Evolutionary conservation across 92 coral and sea anemone species (phyloP), one percentile per base, ranked within the genome.

Genomic region (Plumapathes pennacea): DNA sequence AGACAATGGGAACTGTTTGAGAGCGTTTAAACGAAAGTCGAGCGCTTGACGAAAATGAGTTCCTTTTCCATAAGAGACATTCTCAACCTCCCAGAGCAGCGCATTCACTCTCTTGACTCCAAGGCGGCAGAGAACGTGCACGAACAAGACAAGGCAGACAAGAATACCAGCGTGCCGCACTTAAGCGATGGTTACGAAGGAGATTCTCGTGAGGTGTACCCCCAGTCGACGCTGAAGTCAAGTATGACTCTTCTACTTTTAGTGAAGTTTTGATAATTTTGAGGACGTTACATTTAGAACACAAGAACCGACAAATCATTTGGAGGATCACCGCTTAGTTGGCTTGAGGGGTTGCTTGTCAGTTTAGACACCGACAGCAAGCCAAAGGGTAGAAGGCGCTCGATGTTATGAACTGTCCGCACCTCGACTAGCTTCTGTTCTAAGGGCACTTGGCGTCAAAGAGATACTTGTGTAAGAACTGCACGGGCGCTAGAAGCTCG

Each of bases 1-100:
- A 69, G 50, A 83, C 86, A 88, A 88, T 88, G 90, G 80, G 55
- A 36, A 54, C 70, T 66, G 78, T 88, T 88, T 88, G 86, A 88
- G 67, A 62, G 69, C 86, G 57, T 77, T 80, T 73, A 88, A 80
- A 62, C 86, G 67, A 71, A 76, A 62, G 63, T 51, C 63, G 46
- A 72, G 63, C 63, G 19, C 53, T 36, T 23, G 64, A 67, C 40
- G 46, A 67, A 70, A 59, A 82, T 82, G 88, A 62, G 78, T 47
- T 82, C 88, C 26, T 82, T 82, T 68, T 82, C 88, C 27, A 82
- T 82, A 64, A 82, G 76, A 66, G 90, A 88, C 84, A 88, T 88
- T 58, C 86, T 88, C 63, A 82, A 88, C 62, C 74, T 88, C 32
- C 96, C 96, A 22, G 96, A 88, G 43, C 86, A 88, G 46, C 63